Conservation (phyloP, 2,113 vertebrate species). For the Saimiri boliviensis region DNA sequence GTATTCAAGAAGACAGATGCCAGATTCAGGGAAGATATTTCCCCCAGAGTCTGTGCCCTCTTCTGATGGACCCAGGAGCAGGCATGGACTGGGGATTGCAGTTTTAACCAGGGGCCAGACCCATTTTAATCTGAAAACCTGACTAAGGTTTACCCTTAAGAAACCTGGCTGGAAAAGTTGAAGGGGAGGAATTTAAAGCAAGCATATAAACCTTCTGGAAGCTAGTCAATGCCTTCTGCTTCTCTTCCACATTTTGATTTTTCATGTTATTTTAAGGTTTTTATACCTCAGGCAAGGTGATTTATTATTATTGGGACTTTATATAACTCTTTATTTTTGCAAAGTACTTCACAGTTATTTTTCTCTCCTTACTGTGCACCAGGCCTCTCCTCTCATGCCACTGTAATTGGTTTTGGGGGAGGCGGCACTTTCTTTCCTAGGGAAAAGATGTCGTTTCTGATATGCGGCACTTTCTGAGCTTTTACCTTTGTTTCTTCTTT, state of each 20-base stretch:
- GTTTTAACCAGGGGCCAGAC: neutral
- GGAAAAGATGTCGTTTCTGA: slow-evolving; percentile 14
- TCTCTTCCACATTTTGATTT: slow-evolving; percentile 57
- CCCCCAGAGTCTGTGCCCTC: neutral
- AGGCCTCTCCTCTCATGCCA: slow-evolving; percentile 16
- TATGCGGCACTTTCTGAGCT: neutral
- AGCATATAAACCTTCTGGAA: slow-evolving; percentile 49
- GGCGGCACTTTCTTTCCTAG: slow-evolving; percentile 6
- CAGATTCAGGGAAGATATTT: neutral
- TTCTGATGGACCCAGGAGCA: neutral
- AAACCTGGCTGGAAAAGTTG: slow-evolving; percentile 7
- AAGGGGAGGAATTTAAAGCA: slow-evolving; percentile 41
- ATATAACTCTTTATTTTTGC: slow-evolving; percentile 76
- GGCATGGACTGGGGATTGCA: no score
- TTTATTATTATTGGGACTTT: slow-evolving; percentile 75
- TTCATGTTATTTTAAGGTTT: slow-evolving; percentile 75
- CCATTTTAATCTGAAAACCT: neutral
- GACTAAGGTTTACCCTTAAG: neutral
- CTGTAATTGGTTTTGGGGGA: slow-evolving; percentile 60
- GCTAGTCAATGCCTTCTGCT: slow-evolving; percentile 10
- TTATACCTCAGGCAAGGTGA: slow-evolving; percentile 73
- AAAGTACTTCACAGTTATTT: slow-evolving; percentile 69
- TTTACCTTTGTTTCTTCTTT: slow-evolving; percentile 27
- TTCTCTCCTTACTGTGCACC: slow-evolving; percentile 52
- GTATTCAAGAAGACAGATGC: neutral